Percentiles rank a stretch among this genome's conserved stretches.
These are phyloP conservation scores for Armadillidium nasatum DNA, from an alignment of 1,140 invertebrate genomes.

Conservation along the genomic window DNA sequence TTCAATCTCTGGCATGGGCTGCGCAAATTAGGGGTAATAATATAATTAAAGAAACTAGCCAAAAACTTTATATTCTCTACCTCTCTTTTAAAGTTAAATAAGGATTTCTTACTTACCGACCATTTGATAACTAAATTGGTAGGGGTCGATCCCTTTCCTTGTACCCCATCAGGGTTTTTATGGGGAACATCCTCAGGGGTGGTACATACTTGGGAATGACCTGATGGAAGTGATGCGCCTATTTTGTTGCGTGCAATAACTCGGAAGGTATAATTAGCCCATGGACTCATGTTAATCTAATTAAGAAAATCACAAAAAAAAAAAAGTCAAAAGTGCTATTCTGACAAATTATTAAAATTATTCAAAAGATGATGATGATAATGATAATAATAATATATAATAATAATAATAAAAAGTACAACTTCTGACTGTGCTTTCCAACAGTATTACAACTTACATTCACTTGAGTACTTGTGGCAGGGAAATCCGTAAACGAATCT, in stretches of 20 bases:
- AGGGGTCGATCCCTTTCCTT: conserved; percentile 78
- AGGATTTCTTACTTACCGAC: conserved; percentile 62
- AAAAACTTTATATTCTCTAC: neutral
- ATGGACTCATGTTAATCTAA: conserved; percentile 72
- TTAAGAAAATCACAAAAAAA: neutral
- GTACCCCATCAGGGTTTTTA: conserved; percentile 92
- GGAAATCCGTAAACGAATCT: conserved; percentile 52
- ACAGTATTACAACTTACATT: conserved; percentile 32
- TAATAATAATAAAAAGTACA: too few relatives aligned
- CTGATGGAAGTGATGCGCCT: conserved; percentile 78
- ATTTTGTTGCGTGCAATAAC: conserved; percentile 91
- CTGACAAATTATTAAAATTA: neutral
- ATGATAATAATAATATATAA: neutral
- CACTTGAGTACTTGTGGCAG: conserved; percentile 41
- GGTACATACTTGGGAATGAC: conserved; percentile 72
- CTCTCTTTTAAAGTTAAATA: neutral
- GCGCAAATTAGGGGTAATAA: conserved; percentile 44
- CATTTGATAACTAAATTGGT: conserved; percentile 90
- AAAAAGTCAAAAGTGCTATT: neutral
- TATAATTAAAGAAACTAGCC: neutral
- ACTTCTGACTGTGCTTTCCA: too few relatives aligned
- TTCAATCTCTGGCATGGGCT: conserved; percentile 91
- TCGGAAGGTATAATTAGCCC: conserved; percentile 95
- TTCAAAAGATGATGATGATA: neutral
- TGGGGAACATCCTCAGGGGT: conserved; percentile 82